Evolutionary conservation across 2,797 vertebrate species (phyloP).

Genomic region (Bucorvus abyssinicus): DNA sequence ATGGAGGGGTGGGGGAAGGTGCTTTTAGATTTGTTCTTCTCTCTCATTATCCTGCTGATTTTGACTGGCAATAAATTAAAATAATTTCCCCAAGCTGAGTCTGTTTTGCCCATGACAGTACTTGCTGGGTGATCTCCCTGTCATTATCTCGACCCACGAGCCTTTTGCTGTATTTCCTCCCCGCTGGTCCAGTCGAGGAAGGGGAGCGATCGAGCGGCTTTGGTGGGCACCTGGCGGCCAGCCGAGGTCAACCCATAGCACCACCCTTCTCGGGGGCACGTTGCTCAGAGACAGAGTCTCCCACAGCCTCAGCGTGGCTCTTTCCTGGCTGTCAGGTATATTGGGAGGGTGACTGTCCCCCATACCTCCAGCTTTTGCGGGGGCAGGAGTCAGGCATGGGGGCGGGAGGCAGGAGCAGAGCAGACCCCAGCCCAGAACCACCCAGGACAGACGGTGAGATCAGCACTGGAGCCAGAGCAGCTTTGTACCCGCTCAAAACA

Average conservation of each 20-base stretch:
- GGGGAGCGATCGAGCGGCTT: not conserved
- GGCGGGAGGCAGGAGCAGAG: not conserved
- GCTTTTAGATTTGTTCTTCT: not conserved
- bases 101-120: not conserved
- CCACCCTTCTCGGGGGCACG: not conserved
- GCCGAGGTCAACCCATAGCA: not conserved
- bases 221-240: not conserved
- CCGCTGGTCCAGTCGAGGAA: not conserved
- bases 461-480: not conserved
- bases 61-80: not conserved
- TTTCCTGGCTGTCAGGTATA: not conserved
- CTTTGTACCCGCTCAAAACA: not conserved
- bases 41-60: not conserved
- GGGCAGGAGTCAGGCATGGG: not conserved
- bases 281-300: not conserved
- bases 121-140: no score
- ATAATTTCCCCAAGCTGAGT: not conserved
- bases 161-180: not conserved
- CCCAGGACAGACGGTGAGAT: not conserved
- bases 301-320: not conserved
- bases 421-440: not conserved
- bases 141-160: not conserved
- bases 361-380: not conserved
- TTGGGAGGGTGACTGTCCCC: not conserved
- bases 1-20: not conserved